Conservation (phyloP, 2,797 vertebrate genomes). For the Tauraco hartlaubi region DNA sequence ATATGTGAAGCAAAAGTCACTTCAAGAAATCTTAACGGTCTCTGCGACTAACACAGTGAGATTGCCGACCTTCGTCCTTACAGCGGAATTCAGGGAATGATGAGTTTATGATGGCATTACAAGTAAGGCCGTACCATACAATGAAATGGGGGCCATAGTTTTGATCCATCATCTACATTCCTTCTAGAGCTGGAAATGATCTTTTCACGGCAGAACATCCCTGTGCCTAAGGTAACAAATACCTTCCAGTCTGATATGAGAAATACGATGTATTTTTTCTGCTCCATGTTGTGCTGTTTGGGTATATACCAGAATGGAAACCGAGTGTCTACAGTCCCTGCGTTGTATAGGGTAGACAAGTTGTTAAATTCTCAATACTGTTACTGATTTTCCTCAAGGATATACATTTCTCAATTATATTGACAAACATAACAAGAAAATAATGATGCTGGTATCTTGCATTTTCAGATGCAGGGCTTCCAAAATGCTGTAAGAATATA, state of each 20-base stretch:
- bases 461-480: background rate
- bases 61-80: background rate
- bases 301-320: background rate
- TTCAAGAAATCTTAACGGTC: background rate
- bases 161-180: background rate
- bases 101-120: background rate
- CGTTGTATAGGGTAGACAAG: background rate
- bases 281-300: background rate
- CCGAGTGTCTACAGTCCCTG: background rate
- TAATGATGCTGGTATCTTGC: background rate
- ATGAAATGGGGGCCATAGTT: background rate
- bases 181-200: background rate
- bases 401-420: background rate
- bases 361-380: background rate
- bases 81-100: background rate
- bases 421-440: background rate
- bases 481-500: background rate
- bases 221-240: background rate
- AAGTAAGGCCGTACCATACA: background rate
- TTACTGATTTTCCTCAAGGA: background rate
- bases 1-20: background rate
- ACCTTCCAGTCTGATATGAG: background rate
- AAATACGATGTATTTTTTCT: background rate
- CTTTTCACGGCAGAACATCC: background rate
- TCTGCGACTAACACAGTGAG: background rate